Evolutionary conservation across 1,140 invertebrate genomes (phyloP), one percentile per base, ranked within the genome.

Genomic region (Drosophila mojavensis): DNA sequence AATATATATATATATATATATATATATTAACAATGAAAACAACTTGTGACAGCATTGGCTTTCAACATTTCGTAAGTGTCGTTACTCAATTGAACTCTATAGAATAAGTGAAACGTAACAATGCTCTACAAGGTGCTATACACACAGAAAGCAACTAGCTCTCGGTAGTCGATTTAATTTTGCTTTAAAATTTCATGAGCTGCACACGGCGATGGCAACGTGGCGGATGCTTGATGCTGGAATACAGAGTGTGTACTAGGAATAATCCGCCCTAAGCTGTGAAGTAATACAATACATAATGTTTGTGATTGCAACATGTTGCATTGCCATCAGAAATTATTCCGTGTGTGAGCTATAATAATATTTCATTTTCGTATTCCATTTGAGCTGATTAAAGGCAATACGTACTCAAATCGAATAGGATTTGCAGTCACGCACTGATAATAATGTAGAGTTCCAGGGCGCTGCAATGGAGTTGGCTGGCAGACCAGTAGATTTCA

Each of bases 171-270:
- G 11, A 50, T 45, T 63, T 63, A 54, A 33, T 33, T 48, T 43
- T 64, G 48, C 17, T 3, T 39, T 20, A 39, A 55, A 17, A 3
- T 55, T 43, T 28, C 39, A 45, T 45, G 13, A 50, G 48, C 30
- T 10, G 6, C 10, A 24, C 4, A 26, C n/a, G 11, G 28, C 20
- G 43, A 11, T 26, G 20, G 1, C 4, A 15, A 76, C 72, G 26
- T 33, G 48, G 60, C 80, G 76, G 63, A 76, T 83, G 53, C 72
- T 48, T 72, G 45, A 72, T 72, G 36, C 26, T n/a, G 5, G 7
- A 17, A 20, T 20, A 20, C 20, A 13, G 7, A 58, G n/a, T 17
- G 15, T 17, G n/a, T 45, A 2, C 1, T 5, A 17, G 4, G 0
- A 7, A 9, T 3, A 47, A 47, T 47, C 17, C 9, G 5, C 6